These are phyloP conservation scores for Epizoanthus stellaris DNA, from an alignment of 92 coral and sea anemone genomes.

Conservation along the genomic window DNA sequence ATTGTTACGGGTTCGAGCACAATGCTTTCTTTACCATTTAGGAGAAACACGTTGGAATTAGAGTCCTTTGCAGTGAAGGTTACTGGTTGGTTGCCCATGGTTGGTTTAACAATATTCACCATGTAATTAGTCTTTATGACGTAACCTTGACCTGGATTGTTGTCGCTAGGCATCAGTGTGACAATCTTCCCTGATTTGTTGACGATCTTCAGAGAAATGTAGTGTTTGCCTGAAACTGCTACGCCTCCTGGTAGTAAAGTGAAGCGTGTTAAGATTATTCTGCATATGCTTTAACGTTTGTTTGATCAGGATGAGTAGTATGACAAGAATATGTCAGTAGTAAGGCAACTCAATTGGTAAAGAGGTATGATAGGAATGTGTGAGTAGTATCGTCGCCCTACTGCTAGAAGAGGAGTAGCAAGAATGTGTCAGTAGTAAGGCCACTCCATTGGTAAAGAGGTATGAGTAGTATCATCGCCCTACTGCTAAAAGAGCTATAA, in stretches of 20 bases:
- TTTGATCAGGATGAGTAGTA: background rate
- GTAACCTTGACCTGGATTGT: constrained; percentile 59
- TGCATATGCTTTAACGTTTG: background rate
- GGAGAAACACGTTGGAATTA: constrained; percentile 48
- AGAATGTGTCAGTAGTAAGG: too few relatives aligned
- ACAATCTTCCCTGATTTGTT: constrained; percentile 82
- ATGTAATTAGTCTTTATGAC: constrained; percentile 69
- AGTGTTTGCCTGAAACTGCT: constrained; percentile 55
- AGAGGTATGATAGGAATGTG: too few relatives aligned
- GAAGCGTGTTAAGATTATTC: background rate
- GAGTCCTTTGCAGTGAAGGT: constrained; percentile 73
- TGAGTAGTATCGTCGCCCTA: too few relatives aligned
- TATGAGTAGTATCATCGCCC: too few relatives aligned
- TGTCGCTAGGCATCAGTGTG: constrained; percentile 71
- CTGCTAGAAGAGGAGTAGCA: too few relatives aligned
- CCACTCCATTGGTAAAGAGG: too few relatives aligned
- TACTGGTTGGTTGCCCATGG: constrained; percentile 69
- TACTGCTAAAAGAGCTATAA: too few relatives aligned
- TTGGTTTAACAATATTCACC: constrained; percentile 67
- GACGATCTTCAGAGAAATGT: constrained; percentile 73
- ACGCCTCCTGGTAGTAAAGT: constrained; percentile 4
- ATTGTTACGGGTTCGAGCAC: constrained; percentile 61
- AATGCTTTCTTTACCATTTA: constrained; percentile 68
- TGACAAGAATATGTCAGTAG: too few relatives aligned
- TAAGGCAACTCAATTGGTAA: too few relatives aligned